Base-by-base conservation (phyloP, 2,113 vertebrate species). In the Pogonocichla stellata region DNA sequence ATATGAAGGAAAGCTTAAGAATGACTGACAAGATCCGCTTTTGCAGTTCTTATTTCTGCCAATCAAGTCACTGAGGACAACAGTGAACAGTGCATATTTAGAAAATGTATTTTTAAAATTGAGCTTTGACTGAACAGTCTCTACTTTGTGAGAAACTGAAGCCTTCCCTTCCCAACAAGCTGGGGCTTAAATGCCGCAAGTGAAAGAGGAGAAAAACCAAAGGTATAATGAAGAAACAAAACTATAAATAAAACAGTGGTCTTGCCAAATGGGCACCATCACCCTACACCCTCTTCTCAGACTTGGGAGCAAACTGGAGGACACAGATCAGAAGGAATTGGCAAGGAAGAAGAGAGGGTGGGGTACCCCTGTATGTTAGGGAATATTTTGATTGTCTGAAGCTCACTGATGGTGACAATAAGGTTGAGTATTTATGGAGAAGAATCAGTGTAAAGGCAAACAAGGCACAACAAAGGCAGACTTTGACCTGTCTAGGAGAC, bases 71-170 rank as follows among this genome's bases (percentile, higher is more conserved):
- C 88, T n/a, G 82, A 96, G 85, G 88, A 93, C 72, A 62, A 78
- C 69, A 94, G 33, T 34, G 82, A 92, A 94, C 47, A 66, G 85
- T 51, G 24, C 88, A 74, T 96, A 90, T 95, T 96, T 97, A 96
- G 96, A 93, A 96, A 92, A 92, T 83, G 56, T 86, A 96, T 95
- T 96, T 97, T 96, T 96, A 88, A 93, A 90, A 43, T 28, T 78
- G 48, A 48, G 75, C 72, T 92, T 88, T 86, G 75, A 71, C 84
- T 89, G 78, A 96, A 90, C 65, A 72, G 78, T 82, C 50, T 56
- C 42, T 87, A 28, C 78, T 95, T 92, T n/a, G 31, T 67, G 48
- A 74, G 51, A 93, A 93, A 90, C 56, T 31, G 38, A 92, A 96
- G 65, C 57, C 29, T 93, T 67, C 58, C 15, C 19, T 90, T 95